phyloP scores from a whole-genome alignment of 2,888 invertebrate genomes.

The Synergus laeviventris region DNA sequence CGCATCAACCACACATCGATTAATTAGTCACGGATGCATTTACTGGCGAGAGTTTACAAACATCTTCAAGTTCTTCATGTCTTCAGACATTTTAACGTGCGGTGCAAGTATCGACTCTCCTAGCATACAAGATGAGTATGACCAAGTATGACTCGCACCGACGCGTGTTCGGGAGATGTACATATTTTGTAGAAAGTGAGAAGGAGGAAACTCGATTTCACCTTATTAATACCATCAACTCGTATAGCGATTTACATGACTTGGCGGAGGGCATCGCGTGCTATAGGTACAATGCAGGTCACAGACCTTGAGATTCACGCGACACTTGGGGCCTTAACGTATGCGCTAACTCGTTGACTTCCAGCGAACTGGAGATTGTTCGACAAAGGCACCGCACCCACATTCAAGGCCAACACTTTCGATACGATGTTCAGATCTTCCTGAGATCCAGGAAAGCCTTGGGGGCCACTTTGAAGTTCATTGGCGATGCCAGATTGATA shows the following conservation, averaged over 20 bases:
- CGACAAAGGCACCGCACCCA: constrained; percentile 79
- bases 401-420: constrained; percentile 88
- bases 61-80: not conserved
- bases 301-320: constrained; percentile 46
- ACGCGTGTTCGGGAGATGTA: constrained; percentile 17
- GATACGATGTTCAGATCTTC: constrained; percentile 90
- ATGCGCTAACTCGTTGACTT: constrained; percentile 43
- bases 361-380: constrained; percentile 59
- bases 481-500: constrained; percentile 82
- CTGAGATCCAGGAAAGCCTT: constrained; percentile 69
- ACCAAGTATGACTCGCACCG: too few relatives aligned
- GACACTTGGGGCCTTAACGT: constrained; percentile 45
- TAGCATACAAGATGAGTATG: constrained; percentile 13
- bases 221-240: constrained; percentile 59
- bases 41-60: not conserved
- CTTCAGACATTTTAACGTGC: constrained; percentile 10
- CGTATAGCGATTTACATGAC: constrained; percentile 60
- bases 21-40: constrained; percentile 29
- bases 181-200: constrained; percentile 41
- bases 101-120: constrained; percentile 4
- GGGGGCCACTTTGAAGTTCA: constrained; percentile 63
- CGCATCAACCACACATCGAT: constrained; percentile 17
- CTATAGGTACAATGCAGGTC: constrained; percentile 40
- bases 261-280: constrained; percentile 51
- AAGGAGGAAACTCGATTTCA: constrained; percentile 63